Base-by-base conservation (phyloP, 2,113 vertebrate genomes). In the Genyomyrus donnyi region DNA sequence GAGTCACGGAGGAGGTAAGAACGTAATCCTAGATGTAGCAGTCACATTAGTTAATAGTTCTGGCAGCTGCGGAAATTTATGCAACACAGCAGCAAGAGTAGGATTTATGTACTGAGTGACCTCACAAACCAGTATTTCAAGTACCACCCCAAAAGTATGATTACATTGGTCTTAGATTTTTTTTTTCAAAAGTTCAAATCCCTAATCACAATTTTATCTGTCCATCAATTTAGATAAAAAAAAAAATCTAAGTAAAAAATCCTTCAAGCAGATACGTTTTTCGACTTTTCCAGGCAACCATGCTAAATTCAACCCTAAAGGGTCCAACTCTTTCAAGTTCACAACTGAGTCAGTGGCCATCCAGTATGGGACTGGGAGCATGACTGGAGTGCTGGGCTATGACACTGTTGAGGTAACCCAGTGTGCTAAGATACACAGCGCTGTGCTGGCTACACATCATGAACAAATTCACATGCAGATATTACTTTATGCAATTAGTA, bases 341-440 rank as follows among this genome's bases (percentile, higher is more conserved):
- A 70, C 46, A 42, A 4, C 0, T 35, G 0, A 92, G 92, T 0
- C 90, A 58, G 80, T 95, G 88, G 93, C 90, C 50, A 94, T 95
- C 53, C 89, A 93, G 84, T 95, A 95, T 2, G 95, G 94, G 80
- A 95, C 94, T 52, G 94, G 94, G 90, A 95, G 93, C 89, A 95
- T 95, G 94, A 94, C 93, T 45, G 95, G 93, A 83, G 39, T 21
- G 70, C 91, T 95, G 92, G 94, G 31, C 45, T 91, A 46, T 0
- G 94, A 95, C 91, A 93, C 88, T 35, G 93, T 95, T 90, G 50
- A 88, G 92, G 95, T 95, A 91, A 91, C 11, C 62, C 62, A 53
- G 90, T 56, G 2, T 27, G 2, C 66, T 85, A 91, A 89, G 91
- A 85, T 49, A 85, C 84, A 85, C 56, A 70, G 62, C 10, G 9